These are phyloP conservation scores for Heloderma charlesbogerti DNA, from an alignment of 2,113 vertebrate species.

Conservation along the genomic window DNA sequence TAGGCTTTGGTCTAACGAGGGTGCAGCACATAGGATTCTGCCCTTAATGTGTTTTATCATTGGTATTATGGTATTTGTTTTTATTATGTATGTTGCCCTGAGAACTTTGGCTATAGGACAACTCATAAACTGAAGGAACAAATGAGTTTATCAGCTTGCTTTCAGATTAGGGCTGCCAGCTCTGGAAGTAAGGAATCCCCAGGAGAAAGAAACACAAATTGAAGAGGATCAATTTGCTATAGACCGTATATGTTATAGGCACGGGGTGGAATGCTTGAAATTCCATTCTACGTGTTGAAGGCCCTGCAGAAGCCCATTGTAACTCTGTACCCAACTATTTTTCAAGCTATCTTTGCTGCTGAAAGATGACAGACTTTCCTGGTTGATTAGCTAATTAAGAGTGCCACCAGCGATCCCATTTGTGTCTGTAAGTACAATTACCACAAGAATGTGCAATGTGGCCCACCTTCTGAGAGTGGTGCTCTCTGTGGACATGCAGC, in stretches of 20 bases:
- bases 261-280: not conserved
- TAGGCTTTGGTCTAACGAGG: too few relatives aligned
- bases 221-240: not conserved
- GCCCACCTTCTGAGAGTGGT: not conserved
- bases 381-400: not conserved
- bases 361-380: not conserved
- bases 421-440: not conserved
- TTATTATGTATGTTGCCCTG: too few relatives aligned
- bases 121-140: too few relatives aligned
- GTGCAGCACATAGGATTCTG: too few relatives aligned
- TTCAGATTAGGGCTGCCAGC: not conserved
- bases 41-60: too few relatives aligned
- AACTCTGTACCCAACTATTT: not conserved
- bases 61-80: too few relatives aligned
- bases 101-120: too few relatives aligned
- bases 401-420: not conserved
- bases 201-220: not conserved
- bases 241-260: not conserved
- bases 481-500: not conserved
- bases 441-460: not conserved
- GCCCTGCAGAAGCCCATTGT: not conserved
- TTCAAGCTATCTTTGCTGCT: not conserved
- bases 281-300: not conserved
- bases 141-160: not conserved
- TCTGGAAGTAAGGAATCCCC: not conserved